These are phyloP conservation scores for Globia sparganii DNA, from an alignment of 2,888 invertebrate species.

Conservation along the genomic window DNA sequence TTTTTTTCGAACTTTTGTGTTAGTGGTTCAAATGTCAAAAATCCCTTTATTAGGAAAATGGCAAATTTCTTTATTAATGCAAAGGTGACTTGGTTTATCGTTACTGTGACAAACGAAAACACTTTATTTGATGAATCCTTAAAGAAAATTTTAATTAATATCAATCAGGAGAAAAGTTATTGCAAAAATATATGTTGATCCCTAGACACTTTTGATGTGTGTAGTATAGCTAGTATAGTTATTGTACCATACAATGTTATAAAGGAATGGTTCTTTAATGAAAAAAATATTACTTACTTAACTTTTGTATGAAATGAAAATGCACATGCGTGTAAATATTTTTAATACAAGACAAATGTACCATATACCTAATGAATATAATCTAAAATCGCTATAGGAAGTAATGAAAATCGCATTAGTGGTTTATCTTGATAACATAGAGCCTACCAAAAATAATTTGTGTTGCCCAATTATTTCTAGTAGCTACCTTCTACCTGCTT, in stretches of 20 bases:
- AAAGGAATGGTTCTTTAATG: not conserved
- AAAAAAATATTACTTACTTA: not conserved
- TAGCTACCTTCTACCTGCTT: constrained; percentile 1
- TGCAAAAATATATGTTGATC: too few species aligned
- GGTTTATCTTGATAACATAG: constrained; percentile 20
- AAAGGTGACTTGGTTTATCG: too few species aligned
- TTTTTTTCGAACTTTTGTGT: too few species aligned
- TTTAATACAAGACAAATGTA: not conserved
- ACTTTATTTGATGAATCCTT: too few species aligned
- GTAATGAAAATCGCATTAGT: constrained; percentile 38
- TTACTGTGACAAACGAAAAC: too few species aligned
- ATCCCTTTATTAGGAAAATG: too few species aligned
- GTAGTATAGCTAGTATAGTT: too few species aligned
- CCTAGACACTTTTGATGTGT: too few species aligned
- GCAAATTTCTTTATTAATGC: too few species aligned
- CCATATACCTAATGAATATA: not conserved
- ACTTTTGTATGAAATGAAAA: constrained; percentile 39
- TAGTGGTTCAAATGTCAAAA: too few species aligned
- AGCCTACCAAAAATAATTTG: constrained; percentile 47
- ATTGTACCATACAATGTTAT: not conserved
- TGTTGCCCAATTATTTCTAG: constrained; percentile 39
- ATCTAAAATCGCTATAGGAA: constrained; percentile 25
- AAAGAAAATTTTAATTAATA: too few species aligned
- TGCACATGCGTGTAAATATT: not conserved
- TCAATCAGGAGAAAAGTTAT: too few species aligned